A percentile compares a stretch with the other conserved stretches of the same genome.
These are phyloP conservation scores for Chromis chromis DNA, from an alignment of 2,797 vertebrate species.

Conservation along the genomic window DNA sequence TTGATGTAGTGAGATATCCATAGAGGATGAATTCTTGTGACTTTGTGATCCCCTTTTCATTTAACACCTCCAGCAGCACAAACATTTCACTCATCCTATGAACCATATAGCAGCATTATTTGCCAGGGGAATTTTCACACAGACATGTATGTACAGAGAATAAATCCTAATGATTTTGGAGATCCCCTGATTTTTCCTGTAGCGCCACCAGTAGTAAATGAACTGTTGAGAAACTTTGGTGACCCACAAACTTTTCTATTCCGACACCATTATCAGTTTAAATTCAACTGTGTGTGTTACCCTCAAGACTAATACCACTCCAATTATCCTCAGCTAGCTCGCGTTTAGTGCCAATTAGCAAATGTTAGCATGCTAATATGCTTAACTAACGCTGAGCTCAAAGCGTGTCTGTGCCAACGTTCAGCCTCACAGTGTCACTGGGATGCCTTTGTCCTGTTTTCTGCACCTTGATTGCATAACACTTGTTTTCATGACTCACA, in stretches of 20 bases:
- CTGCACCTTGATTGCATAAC: constrained; percentile 6
- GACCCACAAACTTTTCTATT: too few species aligned
- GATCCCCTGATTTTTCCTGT: not conserved
- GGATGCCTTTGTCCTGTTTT: not conserved
- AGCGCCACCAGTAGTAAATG: too few species aligned
- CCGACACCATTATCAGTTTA: not conserved
- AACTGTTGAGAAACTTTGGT: too few species aligned
- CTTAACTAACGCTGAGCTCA: constrained; percentile 1
- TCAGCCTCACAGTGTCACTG: not conserved
- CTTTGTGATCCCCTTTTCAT: not conserved
- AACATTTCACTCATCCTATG: not conserved
- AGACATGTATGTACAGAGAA: not conserved
- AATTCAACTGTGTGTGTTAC: too few species aligned
- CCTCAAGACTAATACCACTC: not conserved
- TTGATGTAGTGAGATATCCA: not conserved
- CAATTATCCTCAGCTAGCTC: not conserved
- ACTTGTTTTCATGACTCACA: not conserved
- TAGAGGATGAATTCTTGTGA: not conserved
- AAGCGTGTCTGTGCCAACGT: not conserved
- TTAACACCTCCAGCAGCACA: not conserved
- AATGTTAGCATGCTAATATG: not conserved
- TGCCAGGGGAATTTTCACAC: too few species aligned
- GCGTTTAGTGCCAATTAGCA: not conserved
- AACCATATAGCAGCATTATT: too few species aligned
- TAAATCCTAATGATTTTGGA: not conserved